Percentiles rank a stretch among this genome's conserved stretches.
Evolutionary conservation across 2,113 vertebrate genomes (phyloP).

Genomic region (Istiophorus platypterus): DNA sequence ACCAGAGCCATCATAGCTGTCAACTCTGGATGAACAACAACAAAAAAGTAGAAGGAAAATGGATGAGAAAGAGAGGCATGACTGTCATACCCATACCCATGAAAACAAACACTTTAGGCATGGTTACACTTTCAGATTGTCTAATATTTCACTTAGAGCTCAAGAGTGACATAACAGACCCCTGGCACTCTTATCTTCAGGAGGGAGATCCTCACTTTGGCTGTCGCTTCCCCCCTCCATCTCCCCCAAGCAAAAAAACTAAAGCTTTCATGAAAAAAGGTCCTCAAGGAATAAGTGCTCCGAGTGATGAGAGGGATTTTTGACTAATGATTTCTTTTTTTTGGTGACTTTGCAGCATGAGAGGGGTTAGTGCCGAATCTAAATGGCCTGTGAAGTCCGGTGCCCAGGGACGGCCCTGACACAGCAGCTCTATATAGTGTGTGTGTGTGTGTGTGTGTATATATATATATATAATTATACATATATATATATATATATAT

Average conservation of each 20-base stretch:
- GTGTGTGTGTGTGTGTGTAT: conserved; percentile 19
- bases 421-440: conserved; percentile 26
- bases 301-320: conserved; percentile 66
- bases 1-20: conserved; percentile 57
- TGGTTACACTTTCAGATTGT: conserved; percentile 19
- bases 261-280: conserved; percentile 38
- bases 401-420: conserved; percentile 53
- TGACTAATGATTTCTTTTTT: conserved; percentile 39
- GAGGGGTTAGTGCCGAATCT: conserved; percentile 59
- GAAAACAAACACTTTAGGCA: conserved; percentile 58
- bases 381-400: conserved; percentile 53
- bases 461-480: no score
- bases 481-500: no score
- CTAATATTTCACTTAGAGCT: conserved; percentile 37
- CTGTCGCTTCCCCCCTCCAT: background rate
- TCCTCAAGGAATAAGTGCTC: conserved; percentile 36
- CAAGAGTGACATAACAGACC: conserved; percentile 54
- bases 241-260: conserved; percentile 31
- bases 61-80: conserved; percentile 12
- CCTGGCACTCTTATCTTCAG: conserved; percentile 23
- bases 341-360: conserved; percentile 55
- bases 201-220: conserved; percentile 38
- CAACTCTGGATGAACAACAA: conserved; percentile 38
- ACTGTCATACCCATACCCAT: conserved; percentile 13
- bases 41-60: background rate